Evolutionary conservation across 2,797 vertebrate species (phyloP).

Genomic region (Platalea minor): DNA sequence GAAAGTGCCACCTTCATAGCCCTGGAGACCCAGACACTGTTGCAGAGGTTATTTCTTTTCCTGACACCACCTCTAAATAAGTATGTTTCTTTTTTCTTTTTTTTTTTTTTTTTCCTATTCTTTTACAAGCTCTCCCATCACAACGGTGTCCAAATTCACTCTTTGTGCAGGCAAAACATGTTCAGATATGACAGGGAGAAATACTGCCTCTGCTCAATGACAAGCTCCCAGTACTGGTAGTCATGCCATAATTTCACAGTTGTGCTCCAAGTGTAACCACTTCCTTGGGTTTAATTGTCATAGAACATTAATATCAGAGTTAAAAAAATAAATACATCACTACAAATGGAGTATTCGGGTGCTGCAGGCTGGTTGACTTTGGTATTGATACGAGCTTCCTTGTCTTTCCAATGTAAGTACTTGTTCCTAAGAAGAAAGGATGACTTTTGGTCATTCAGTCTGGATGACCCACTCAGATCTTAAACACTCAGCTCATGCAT

Average conservation of each 20-base stretch:
- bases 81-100: background rate
- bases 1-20: constrained; percentile 4
- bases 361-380: background rate
- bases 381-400: background rate
- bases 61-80: constrained; percentile 38
- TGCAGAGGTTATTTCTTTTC: constrained; percentile 32
- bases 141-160: background rate
- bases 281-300: background rate
- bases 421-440: background rate
- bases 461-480: background rate
- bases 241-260: background rate
- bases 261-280: background rate
- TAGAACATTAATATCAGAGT: background rate
- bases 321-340: background rate
- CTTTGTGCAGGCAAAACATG: background rate
- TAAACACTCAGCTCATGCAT: background rate
- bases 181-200: background rate
- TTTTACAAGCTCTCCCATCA: background rate
- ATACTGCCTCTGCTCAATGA: background rate
- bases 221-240: background rate
- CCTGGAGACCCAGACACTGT: background rate
- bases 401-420: background rate
- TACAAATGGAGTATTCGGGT: background rate
- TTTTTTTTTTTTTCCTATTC: background rate
- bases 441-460: background rate